These are phyloP conservation scores for Patella vulgata DNA, from an alignment of 1,140 invertebrate species.

Conservation along the genomic window DNA sequence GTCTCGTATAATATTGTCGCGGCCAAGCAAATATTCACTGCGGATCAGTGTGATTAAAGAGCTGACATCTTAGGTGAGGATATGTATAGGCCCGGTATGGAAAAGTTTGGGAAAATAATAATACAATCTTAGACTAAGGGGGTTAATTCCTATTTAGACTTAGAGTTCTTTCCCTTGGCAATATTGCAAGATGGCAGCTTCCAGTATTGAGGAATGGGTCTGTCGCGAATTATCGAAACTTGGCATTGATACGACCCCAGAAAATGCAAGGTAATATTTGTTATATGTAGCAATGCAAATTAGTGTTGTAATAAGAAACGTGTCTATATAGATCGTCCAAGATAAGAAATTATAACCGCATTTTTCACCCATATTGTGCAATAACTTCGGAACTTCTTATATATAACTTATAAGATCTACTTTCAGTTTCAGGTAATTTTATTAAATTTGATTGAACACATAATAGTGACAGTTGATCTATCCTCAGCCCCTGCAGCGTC, in stretches of 20 bases:
- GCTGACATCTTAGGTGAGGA: too few species aligned
- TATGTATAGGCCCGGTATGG: too few species aligned
- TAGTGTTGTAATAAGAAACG: not conserved
- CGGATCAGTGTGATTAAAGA: too few species aligned
- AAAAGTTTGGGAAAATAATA: too few species aligned
- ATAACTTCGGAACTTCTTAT: not conserved
- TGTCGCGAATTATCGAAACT: conserved; percentile 56
- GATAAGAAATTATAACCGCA: not conserved
- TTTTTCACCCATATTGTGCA: not conserved
- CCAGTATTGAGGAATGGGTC: conserved; percentile 48
- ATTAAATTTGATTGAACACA: not conserved
- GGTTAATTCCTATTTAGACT: not conserved
- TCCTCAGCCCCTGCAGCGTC: too few species aligned
- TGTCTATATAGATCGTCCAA: not conserved
- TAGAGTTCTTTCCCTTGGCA: not conserved
- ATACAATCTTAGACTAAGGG: too few species aligned
- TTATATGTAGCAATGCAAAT: conserved; percentile 2
- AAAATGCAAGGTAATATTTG: conserved; percentile 49
- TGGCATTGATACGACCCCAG: conserved; percentile 50
- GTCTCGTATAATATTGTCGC: too few species aligned
- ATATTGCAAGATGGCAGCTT: conserved; percentile 43
- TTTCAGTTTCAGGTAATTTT: not conserved
- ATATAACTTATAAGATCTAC: not conserved
- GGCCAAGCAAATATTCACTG: too few species aligned
- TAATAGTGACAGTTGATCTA: too few species aligned